Percentiles rank a stretch among this genome's conserved stretches.
These are phyloP conservation scores for Mizuhopecten yessoensis DNA, from an alignment of 1,140 invertebrate species.

Conservation along the genomic window DNA sequence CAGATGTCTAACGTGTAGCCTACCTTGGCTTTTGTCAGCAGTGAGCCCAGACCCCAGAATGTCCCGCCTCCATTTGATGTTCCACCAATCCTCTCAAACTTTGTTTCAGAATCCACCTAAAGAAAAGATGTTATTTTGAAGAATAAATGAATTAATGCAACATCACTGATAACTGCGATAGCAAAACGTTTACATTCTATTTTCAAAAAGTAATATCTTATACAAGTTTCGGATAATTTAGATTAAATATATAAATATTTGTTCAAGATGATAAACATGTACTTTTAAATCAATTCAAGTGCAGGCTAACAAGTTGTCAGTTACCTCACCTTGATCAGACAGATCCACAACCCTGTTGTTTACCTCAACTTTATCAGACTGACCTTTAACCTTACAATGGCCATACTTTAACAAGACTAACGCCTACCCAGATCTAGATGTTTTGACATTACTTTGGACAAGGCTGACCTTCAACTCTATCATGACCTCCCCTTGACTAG, in stretches of 20 bases:
- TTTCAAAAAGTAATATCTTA: too few relatives aligned
- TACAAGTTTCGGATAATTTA: too few relatives aligned
- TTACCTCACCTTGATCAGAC: slow-evolving; percentile 77
- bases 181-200: too few relatives aligned
- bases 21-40: slow-evolving; percentile 89
- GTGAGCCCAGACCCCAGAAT: slow-evolving; percentile 90
- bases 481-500: too few relatives aligned
- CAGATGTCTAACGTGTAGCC: neutral
- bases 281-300: too few relatives aligned
- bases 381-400: slow-evolving; percentile 87
- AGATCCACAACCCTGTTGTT: neutral
- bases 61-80: slow-evolving; percentile 91
- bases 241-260: too few relatives aligned
- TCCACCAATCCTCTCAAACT: slow-evolving; percentile 89
- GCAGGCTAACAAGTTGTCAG: too few relatives aligned
- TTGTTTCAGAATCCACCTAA: slow-evolving; percentile 89
- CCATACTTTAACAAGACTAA: neutral
- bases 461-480: slow-evolving; percentile 92
- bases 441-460: slow-evolving; percentile 86
- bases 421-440: slow-evolving; percentile 85
- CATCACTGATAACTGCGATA: too few relatives aligned
- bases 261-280: too few relatives aligned
- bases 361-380: slow-evolving; percentile 88
- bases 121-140: neutral
- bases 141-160: too few relatives aligned